phyloP scores from a whole-genome alignment of 2,888 invertebrate species.

The Autographa gamma region DNA sequence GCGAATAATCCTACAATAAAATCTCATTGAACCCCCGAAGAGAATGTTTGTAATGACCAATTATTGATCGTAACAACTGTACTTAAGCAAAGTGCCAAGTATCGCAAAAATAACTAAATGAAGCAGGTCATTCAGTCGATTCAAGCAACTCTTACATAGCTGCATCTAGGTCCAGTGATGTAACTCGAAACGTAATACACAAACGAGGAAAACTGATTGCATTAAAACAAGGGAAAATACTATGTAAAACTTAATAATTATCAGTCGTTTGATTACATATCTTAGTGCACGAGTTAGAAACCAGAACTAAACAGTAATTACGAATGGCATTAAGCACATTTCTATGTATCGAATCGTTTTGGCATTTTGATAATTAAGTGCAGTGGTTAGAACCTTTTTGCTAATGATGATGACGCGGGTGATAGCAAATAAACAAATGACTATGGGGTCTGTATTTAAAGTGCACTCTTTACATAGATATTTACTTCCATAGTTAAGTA shows the following conservation, averaged over 20 bases:
- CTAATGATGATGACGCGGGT: neutral
- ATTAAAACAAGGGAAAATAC: neutral
- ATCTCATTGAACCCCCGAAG: too few relatives aligned
- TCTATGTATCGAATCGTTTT: neutral
- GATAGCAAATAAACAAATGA: too few relatives aligned
- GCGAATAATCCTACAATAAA: too few relatives aligned
- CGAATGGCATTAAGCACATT: neutral
- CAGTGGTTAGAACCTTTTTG: neutral
- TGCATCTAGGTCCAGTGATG: neutral
- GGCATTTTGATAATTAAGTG: neutral
- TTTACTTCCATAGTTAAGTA: too few relatives aligned
- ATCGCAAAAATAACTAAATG: too few relatives aligned
- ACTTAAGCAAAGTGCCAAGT: too few relatives aligned
- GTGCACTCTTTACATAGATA: too few relatives aligned
- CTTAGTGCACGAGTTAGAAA: neutral
- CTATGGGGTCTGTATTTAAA: too few relatives aligned
- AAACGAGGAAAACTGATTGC: neutral
- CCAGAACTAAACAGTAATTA: neutral
- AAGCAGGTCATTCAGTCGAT: too few relatives aligned
- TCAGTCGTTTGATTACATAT: neutral
- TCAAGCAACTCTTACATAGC: too few relatives aligned
- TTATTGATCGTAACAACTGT: too few relatives aligned
- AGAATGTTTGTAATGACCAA: too few relatives aligned
- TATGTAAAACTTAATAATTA: neutral
- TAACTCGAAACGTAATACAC: neutral